Evolutionary conservation across 2,888 invertebrate species (phyloP), one percentile per base, ranked within the genome.

Genomic region (Polymixis flavicincta): DNA sequence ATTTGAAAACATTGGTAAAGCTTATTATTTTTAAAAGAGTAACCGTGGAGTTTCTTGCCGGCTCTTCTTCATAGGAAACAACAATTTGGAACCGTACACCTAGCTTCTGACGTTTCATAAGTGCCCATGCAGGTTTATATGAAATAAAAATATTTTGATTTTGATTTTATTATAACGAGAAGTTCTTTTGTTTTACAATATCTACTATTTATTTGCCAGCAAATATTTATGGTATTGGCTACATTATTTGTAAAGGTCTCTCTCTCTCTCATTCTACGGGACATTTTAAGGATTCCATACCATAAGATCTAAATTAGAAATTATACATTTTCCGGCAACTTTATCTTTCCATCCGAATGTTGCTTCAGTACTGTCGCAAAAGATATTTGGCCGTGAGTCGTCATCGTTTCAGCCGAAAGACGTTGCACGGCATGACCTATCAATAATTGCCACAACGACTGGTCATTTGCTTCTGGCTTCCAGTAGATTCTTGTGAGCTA

Each of bases 141-240:
- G n/a, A n/a, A n/a, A n/a, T n/a, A n/a, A n/a, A n/a, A n/a, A n/a
- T n/a, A n/a, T n/a, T n/a, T n/a, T n/a, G n/a, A n/a, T n/a, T n/a
- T n/a, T n/a, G n/a, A n/a, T 25, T 57, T 73, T 57, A 66, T 55
- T 66, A 66, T 42, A 61, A 66, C 48, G 25, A 54, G 22, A 72
- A 72, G 17, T 72, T 78, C 11, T 45, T 45, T 48, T 54, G 17
- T 52, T 42, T 42, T 13, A n/a, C 42, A 19, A 52, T 19, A 60
- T 3, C 0, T 8, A 14, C 9, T 45, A 45, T 66, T 52, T 48
- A 55, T 69, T 57, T 57, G 22, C 25, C 28, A 25, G 54, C 11
- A 19, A 61, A 52, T 48, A 61, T 71, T 60, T 32, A 32, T 45
- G n/a, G 25, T 11, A 52, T 28, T 63, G 55, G 63, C 13, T 59